Evolutionary conservation across 2,888 invertebrate genomes (phyloP).

Genomic region (Aphodius granarius): DNA sequence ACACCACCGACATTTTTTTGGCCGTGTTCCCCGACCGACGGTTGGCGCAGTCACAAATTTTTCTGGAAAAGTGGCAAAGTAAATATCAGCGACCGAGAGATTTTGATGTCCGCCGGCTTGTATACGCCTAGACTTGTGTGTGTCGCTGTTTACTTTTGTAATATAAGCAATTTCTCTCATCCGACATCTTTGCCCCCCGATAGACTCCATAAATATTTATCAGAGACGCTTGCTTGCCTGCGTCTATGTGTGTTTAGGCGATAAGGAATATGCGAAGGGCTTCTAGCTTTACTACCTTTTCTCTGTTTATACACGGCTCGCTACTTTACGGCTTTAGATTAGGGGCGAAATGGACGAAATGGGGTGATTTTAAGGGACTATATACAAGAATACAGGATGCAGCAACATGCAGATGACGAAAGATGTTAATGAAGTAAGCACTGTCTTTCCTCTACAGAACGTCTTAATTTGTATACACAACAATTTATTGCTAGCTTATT

Average conservation of each 20-base stretch:
- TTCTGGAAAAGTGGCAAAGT: constrained; percentile 6
- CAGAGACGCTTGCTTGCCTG: constrained; percentile 1
- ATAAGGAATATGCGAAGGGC: constrained; percentile 15
- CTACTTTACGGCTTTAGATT: background rate
- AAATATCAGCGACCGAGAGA: background rate
- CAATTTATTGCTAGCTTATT: no score
- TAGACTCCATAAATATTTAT: constrained; percentile 14
- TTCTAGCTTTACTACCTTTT: background rate
- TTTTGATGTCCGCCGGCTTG: background rate
- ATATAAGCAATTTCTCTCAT: constrained; percentile 14
- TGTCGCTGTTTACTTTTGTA: constrained; percentile 11
- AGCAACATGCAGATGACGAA: background rate
- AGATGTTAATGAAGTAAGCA: background rate
- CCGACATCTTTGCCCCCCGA: constrained; percentile 9
- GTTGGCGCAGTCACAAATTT: constrained; percentile 2
- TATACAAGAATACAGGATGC: constrained; percentile 9
- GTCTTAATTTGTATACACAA: no score
- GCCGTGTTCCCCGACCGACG: background rate
- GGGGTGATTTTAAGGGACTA: background rate
- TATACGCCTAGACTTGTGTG: background rate
- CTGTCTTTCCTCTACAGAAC: no score
- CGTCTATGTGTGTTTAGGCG: constrained; percentile 13
- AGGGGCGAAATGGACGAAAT: constrained; percentile 2
- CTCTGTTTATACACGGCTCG: constrained; percentile 7
- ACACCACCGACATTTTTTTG: background rate